Conservation (phyloP, 1,140 invertebrate genomes). For the Drosophila nigrodunni region DNA sequence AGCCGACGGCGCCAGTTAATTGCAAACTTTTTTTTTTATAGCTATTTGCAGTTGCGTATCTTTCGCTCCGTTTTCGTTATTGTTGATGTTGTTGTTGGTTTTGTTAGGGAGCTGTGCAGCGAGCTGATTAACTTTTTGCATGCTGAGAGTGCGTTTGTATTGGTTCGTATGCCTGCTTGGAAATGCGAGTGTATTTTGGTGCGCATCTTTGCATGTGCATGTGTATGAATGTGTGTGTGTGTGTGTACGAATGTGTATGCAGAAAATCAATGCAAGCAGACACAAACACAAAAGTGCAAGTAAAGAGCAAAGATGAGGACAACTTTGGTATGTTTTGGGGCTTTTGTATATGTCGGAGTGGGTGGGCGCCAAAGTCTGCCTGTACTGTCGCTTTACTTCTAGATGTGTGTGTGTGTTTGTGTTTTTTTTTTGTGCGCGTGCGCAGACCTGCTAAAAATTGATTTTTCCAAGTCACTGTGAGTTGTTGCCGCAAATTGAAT, state of each 20-base stretch:
- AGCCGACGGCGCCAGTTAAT: slow-evolving; percentile 82
- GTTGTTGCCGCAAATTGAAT: slow-evolving; percentile 56
- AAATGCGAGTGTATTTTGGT: slow-evolving; percentile 33
- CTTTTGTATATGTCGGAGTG: slow-evolving; percentile 57
- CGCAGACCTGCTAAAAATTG: slow-evolving; percentile 74
- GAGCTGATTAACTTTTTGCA: slow-evolving; percentile 79
- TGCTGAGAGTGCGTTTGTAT: slow-evolving; percentile 64
- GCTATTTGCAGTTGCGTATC: slow-evolving; percentile 49
- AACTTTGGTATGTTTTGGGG: slow-evolving; percentile 41
- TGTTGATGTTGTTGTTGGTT: slow-evolving; percentile 32
- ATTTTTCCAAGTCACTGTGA: slow-evolving; percentile 74
- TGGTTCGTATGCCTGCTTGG: slow-evolving; percentile 18
- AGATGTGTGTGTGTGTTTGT: slow-evolving; percentile 8
- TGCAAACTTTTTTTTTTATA: slow-evolving; percentile 71
- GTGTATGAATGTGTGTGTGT: slow-evolving; percentile 22
- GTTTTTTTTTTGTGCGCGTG: slow-evolving; percentile 56
- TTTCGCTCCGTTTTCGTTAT: slow-evolving; percentile 36
- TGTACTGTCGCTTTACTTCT: slow-evolving; percentile 17
- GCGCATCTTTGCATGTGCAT: slow-evolving; percentile 53
- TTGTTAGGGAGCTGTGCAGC: slow-evolving; percentile 48
- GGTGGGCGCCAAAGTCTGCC: slow-evolving; percentile 55
- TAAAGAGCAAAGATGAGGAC: slow-evolving; percentile 37
- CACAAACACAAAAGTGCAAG: slow-evolving; percentile 65
- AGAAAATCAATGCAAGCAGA: slow-evolving; percentile 74
- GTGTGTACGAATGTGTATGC: slow-evolving; percentile 39